A percentile compares a stretch with the other conserved stretches of the same genome.
phyloP scores from a whole-genome alignment of 2,888 invertebrate species.

The Leptinotarsa rubiginosa region DNA sequence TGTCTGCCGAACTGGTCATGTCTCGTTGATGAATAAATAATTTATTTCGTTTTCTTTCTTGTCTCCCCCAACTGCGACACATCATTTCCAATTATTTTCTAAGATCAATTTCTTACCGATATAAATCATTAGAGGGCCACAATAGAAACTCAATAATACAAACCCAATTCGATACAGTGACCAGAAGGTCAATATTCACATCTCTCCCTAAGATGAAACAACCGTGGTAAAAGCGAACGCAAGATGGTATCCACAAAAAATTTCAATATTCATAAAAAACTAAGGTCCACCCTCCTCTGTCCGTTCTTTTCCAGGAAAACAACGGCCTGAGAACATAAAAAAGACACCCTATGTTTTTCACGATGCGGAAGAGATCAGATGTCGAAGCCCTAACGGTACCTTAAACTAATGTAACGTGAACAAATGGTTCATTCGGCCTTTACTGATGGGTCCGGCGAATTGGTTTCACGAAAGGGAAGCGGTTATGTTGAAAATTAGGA shows the following conservation, averaged over 20 bases:
- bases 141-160: neutral
- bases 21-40: too few relatives aligned
- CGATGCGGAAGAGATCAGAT: slow-evolving; percentile 39
- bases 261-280: slow-evolving; percentile 44
- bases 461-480: slow-evolving; percentile 1
- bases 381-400: slow-evolving; percentile 32
- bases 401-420: slow-evolving; percentile 12
- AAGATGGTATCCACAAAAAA: slow-evolving; percentile 33
- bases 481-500: neutral
- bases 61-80: neutral
- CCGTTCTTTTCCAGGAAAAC: slow-evolving; percentile 56
- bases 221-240: slow-evolving; percentile 19
- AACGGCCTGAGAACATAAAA: slow-evolving; percentile 52
- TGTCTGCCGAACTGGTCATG: too few relatives aligned
- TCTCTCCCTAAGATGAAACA: slow-evolving; percentile 6
- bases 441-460: neutral
- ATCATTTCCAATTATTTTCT: neutral
- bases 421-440: slow-evolving; percentile 18
- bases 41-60: neutral
- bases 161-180: slow-evolving; percentile 22
- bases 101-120: neutral
- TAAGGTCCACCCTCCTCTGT: slow-evolving; percentile 44
- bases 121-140: slow-evolving; percentile 2
- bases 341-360: slow-evolving; percentile 34
- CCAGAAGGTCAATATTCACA: slow-evolving; percentile 24